These are phyloP conservation scores for Limnephilus lunatus DNA, from an alignment of 2,888 invertebrate genomes.

Conservation along the genomic window DNA sequence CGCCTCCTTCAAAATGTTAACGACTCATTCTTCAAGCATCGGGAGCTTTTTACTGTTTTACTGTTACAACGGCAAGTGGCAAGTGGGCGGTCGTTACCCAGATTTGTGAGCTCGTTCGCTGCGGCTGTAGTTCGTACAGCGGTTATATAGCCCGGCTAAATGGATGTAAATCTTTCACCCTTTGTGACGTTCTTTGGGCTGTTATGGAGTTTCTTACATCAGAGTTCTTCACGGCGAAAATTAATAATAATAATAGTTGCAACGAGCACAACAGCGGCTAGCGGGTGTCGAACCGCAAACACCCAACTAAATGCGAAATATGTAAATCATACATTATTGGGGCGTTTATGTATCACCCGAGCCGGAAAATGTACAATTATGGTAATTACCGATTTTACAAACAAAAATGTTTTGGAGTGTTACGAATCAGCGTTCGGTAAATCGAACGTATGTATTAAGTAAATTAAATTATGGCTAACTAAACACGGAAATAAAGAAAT, in stretches of 20 bases:
- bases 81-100: constrained; percentile 36
- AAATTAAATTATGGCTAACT: too few species aligned
- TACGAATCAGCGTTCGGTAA: too few species aligned
- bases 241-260: neutral
- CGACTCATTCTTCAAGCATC: constrained; percentile 57
- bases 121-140: constrained; percentile 5
- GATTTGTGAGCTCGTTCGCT: neutral
- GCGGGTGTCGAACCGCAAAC: neutral
- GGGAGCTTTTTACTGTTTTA: constrained; percentile 48
- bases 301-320: neutral
- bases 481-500: too few species aligned
- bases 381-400: neutral
- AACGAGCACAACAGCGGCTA: neutral
- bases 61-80: neutral
- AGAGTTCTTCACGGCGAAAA: neutral
- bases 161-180: neutral
- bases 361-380: neutral
- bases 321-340: neutral
- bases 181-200: neutral
- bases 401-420: too few species aligned
- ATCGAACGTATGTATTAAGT: too few species aligned
- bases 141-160: neutral
- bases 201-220: neutral
- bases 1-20: constrained; percentile 62
- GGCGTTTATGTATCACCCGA: neutral